Percentiles rank a stretch among this genome's conserved stretches.
Evolutionary conservation across 2,113 vertebrate species (phyloP).

Genomic region (Aldabrachelys gigantea): DNA sequence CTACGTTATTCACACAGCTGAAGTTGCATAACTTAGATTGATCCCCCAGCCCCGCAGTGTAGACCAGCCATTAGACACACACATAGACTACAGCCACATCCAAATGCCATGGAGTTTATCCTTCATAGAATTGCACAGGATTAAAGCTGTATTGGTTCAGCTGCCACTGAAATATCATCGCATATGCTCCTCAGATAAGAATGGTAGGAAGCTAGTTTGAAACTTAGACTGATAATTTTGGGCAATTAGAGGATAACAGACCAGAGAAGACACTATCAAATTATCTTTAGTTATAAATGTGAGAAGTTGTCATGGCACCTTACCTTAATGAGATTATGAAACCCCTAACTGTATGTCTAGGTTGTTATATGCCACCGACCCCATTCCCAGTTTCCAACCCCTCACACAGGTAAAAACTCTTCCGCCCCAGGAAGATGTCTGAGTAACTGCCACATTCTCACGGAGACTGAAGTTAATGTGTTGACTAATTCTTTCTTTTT

Average conservation of each 20-base stretch:
- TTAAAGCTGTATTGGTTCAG: neutral
- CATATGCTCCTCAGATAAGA: neutral
- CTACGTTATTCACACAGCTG: too few species aligned
- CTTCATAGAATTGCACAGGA: neutral
- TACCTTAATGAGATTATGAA: neutral
- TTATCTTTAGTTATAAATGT: neutral
- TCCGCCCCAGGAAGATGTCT: neutral
- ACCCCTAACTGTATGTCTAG: neutral
- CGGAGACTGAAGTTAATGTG: neutral
- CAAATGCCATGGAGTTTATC: neutral
- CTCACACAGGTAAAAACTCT: neutral
- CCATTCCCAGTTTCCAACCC: neutral
- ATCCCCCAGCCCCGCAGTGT: too few species aligned
- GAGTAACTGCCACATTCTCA: neutral
- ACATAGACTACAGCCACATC: neutral
- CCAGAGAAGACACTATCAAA: neutral
- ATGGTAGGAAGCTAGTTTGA: neutral
- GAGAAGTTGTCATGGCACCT: neutral
- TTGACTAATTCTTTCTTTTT: neutral
- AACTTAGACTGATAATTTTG: neutral
- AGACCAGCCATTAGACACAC: neutral
- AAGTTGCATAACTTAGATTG: too few species aligned
- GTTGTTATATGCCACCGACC: neutral
- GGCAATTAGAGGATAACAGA: neutral
- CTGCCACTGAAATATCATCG: neutral